phyloP scores from a whole-genome alignment of 1,140 invertebrate genomes.

The Mactra quadrangularis region DNA sequence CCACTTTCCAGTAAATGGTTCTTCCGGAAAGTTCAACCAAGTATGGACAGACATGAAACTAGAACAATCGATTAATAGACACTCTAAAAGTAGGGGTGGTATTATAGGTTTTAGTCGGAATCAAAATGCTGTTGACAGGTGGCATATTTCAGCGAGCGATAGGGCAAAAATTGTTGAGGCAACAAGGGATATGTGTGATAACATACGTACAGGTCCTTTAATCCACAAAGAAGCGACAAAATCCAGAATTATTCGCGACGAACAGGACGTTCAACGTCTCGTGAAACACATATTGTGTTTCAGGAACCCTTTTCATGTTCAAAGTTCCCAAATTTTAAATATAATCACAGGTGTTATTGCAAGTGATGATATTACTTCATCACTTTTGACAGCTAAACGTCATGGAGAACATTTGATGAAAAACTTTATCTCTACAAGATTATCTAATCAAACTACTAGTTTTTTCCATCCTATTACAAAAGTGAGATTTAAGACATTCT shows the following conservation, averaged over 20 bases:
- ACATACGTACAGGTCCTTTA: neutral
- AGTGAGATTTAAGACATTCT: constrained; percentile 1
- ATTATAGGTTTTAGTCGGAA: constrained; percentile 56
- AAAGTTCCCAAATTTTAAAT: neutral
- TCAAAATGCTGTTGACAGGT: constrained; percentile 33
- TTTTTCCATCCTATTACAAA: neutral
- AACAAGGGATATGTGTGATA: constrained; percentile 8
- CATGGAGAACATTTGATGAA: neutral
- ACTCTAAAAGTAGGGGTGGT: constrained; percentile 39
- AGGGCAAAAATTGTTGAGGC: constrained; percentile 33
- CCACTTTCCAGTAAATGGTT: constrained; percentile 29
- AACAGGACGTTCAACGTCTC: neutral
- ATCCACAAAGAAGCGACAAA: constrained; percentile 21
- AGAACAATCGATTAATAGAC: constrained; percentile 57
- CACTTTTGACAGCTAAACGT: neutral
- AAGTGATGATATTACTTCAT: neutral
- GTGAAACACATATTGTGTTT: neutral
- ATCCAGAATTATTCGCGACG: neutral
- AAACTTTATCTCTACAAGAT: neutral
- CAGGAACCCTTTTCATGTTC: neutral
- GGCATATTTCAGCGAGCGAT: constrained; percentile 2
- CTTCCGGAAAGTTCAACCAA: neutral
- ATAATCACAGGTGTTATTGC: neutral
- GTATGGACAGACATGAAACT: constrained; percentile 38
- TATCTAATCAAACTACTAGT: neutral